These are phyloP conservation scores for Stratiomys singularior DNA, from an alignment of 2,888 invertebrate species.

Conservation along the genomic window DNA sequence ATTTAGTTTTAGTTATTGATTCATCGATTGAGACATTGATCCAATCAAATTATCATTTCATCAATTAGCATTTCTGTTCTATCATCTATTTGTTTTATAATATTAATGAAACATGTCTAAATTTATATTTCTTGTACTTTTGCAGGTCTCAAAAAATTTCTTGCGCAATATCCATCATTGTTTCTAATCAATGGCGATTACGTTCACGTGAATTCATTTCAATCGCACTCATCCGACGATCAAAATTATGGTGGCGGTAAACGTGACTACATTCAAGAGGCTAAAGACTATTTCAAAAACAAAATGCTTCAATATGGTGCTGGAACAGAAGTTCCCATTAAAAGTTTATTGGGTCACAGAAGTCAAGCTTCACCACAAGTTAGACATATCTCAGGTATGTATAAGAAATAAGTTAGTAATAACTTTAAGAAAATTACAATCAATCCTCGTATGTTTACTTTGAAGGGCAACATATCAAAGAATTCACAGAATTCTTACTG, in stretches of 20 bases:
- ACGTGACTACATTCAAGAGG: constrained; percentile 93
- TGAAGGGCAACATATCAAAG: constrained; percentile 86
- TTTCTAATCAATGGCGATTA: constrained; percentile 95
- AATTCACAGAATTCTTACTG: constrained; percentile 89
- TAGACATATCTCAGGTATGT: constrained; percentile 85
- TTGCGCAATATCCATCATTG: constrained; percentile 94
- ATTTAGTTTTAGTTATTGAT: no score
- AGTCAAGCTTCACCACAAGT: constrained; percentile 97
- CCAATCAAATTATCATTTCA: no score
- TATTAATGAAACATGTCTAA: no score
- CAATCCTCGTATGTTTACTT: not conserved
- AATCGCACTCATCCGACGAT: constrained; percentile 72
- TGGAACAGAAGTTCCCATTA: constrained; percentile 95
- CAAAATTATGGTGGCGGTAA: constrained; percentile 69
- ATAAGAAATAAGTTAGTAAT: no score
- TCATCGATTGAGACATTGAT: no score
- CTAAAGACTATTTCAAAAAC: constrained; percentile 96
- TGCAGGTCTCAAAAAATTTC: constrained; percentile 91
- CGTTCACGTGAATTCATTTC: constrained; percentile 85
- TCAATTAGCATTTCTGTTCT: no score
- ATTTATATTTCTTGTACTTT: no score
- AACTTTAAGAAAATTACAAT: no score
- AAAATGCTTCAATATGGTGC: constrained; percentile 96
- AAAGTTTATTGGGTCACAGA: constrained; percentile 94
- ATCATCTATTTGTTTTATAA: no score